phyloP scores from a whole-genome alignment of 2,797 vertebrate genomes.

The Furcifer pardalis region DNA sequence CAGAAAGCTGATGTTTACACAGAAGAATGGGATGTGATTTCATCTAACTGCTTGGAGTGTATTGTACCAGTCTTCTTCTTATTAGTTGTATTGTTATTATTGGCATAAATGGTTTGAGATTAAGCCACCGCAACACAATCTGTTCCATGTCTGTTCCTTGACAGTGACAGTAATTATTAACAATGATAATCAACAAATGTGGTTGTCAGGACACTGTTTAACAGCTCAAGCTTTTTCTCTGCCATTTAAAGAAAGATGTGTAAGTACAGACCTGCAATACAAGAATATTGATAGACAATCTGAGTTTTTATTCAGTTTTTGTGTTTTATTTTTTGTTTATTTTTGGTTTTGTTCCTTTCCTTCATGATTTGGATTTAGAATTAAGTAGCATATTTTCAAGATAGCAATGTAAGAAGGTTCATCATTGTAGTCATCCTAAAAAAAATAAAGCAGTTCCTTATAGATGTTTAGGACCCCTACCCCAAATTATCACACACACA shows the following conservation, averaged over 20 bases:
- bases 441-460: conserved; percentile 31
- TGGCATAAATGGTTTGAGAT: conserved; percentile 20
- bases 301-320: conserved; percentile 23
- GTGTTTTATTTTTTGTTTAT: not conserved
- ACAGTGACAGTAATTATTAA: conserved; percentile 57
- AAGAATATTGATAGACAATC: not conserved
- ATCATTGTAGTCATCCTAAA: conserved; percentile 28
- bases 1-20: conserved; percentile 27
- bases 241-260: conserved; percentile 14
- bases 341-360: no score
- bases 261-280: not conserved
- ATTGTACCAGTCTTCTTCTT: not conserved
- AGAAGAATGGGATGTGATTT: conserved; percentile 16
- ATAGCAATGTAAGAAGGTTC: conserved; percentile 4
- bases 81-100: not conserved
- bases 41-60: conserved; percentile 40
- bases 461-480: conserved; percentile 22
- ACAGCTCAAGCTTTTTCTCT: conserved; percentile 44
- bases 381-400: conserved; percentile 36
- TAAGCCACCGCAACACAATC: conserved; percentile 13
- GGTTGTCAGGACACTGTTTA: conserved; percentile 49
- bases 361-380: conserved; percentile 1
- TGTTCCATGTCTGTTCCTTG: conserved; percentile 37
- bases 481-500: conserved; percentile 36
- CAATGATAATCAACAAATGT: conserved; percentile 41